Evolutionary conservation across 1,140 invertebrate species (phyloP).

Genomic region (Drosophila ananassae): DNA sequence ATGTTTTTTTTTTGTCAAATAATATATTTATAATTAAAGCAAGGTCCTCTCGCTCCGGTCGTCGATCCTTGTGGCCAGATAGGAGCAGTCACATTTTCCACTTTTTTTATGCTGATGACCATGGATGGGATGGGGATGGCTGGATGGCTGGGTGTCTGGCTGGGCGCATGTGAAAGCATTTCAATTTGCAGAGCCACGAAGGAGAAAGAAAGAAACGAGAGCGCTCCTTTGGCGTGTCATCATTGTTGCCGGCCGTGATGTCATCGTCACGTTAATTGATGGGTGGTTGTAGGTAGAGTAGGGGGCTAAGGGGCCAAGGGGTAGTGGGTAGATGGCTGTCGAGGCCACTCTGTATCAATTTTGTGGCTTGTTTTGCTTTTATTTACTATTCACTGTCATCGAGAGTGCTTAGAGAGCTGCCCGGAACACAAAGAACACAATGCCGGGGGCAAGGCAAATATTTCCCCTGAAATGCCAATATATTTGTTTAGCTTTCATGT

Average conservation of each 20-base stretch:
- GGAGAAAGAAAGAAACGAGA: constrained; percentile 5
- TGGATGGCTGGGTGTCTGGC: constrained; percentile 9
- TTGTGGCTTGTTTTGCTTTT: constrained; percentile 57
- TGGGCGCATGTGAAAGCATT: constrained; percentile 58
- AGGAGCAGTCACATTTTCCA: constrained; percentile 33
- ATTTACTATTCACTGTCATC: constrained; percentile 59
- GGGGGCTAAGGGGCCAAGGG: background rate
- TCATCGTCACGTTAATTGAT: constrained; percentile 42
- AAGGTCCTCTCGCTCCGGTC: background rate
- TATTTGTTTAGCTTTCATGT: constrained; percentile 9
- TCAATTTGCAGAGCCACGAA: constrained; percentile 33
- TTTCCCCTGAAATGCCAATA: constrained; percentile 26
- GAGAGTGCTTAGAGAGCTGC: constrained; percentile 30
- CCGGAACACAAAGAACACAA: constrained; percentile 19
- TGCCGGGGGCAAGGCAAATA: constrained; percentile 14
- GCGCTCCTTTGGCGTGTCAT: constrained; percentile 44
- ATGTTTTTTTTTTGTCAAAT: background rate
- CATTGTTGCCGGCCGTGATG: constrained; percentile 40
- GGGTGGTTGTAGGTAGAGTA: constrained; percentile 1
- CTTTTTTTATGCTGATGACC: constrained; percentile 46
- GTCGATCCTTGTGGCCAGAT: constrained; percentile 17
- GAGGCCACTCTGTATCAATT: constrained; percentile 56
- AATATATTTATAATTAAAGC: background rate
- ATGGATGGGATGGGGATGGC: background rate
- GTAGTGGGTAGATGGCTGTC: background rate